phyloP scores from a whole-genome alignment of 2,113 vertebrate genomes.

The Panthera tigris region DNA sequence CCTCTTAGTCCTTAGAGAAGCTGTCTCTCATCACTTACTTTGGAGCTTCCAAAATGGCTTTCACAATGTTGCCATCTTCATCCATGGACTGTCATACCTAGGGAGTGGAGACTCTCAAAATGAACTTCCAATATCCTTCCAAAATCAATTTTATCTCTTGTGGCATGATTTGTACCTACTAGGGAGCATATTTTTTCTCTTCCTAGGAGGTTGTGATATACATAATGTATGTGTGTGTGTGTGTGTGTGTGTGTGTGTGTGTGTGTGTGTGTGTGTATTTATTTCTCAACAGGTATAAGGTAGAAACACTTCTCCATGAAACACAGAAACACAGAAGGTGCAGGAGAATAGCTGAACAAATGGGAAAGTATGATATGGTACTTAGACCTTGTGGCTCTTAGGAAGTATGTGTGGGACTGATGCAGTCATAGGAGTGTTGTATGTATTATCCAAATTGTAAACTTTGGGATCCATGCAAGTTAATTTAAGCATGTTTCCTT shows the following conservation, averaged over 20 bases:
- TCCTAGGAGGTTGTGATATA: neutral
- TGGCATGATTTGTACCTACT: neutral
- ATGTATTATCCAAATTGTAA: neutral
- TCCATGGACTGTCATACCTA: neutral
- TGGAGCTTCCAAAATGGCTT: neutral
- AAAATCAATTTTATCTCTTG: neutral
- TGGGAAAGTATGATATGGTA: neutral
- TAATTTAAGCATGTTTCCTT: neutral
- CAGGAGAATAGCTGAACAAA: neutral
- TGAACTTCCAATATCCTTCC: neutral
- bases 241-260: too few relatives aligned
- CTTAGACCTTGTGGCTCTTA: neutral
- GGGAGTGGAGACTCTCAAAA: neutral
- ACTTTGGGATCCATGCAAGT: neutral
- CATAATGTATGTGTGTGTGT: too few relatives aligned
- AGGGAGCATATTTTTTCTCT: neutral
- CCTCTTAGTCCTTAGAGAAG: neutral
- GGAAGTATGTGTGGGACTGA: neutral
- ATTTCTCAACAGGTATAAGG: neutral
- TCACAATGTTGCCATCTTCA: neutral
- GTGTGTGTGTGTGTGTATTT: neutral
- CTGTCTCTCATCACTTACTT: neutral
- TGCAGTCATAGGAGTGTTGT: neutral
- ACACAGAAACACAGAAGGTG: neutral
- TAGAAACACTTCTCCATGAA: neutral